A percentile compares a stretch with the other conserved stretches of the same genome.
Conservation (phyloP, 1,140 invertebrate genomes). For the Samia ricini region DNA sequence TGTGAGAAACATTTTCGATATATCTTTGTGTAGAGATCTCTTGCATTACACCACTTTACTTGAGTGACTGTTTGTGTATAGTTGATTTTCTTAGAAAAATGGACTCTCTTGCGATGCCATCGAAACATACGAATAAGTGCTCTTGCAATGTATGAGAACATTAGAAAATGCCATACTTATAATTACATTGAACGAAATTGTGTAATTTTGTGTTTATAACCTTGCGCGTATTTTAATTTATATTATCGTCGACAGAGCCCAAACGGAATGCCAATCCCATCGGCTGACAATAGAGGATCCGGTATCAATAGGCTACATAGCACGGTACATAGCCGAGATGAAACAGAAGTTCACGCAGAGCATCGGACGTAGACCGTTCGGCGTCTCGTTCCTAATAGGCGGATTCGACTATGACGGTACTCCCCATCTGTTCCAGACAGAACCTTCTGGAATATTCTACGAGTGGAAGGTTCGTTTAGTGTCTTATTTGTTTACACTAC, state of each 20-base stretch:
- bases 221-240: neutral
- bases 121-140: too few relatives aligned
- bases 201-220: too few relatives aligned
- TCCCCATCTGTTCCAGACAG: conserved; percentile 97
- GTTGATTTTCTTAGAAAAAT: too few relatives aligned
- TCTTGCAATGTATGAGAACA: too few relatives aligned
- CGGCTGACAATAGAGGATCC: conserved; percentile 41
- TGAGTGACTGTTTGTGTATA: too few relatives aligned
- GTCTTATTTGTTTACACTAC: too few relatives aligned
- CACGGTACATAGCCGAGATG: conserved; percentile 39
- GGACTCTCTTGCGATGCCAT: too few relatives aligned
- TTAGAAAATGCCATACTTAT: too few relatives aligned
- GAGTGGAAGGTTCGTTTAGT: conserved; percentile 89
- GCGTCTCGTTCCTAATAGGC: conserved; percentile 96
- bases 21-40: too few relatives aligned
- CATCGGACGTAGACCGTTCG: conserved; percentile 97
- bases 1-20: too few relatives aligned
- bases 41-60: too few relatives aligned
- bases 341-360: conserved; percentile 99
- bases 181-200: too few relatives aligned
- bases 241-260: conserved; percentile 22
- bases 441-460: conserved; percentile 98
- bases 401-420: conserved; percentile 97
- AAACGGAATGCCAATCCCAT: conserved; percentile 47
- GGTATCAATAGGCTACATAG: conserved; percentile 38